Percentiles rank a stretch among this genome's conserved stretches.
Conservation (phyloP, 2,797 vertebrate species). For the Caiman crocodilus region DNA sequence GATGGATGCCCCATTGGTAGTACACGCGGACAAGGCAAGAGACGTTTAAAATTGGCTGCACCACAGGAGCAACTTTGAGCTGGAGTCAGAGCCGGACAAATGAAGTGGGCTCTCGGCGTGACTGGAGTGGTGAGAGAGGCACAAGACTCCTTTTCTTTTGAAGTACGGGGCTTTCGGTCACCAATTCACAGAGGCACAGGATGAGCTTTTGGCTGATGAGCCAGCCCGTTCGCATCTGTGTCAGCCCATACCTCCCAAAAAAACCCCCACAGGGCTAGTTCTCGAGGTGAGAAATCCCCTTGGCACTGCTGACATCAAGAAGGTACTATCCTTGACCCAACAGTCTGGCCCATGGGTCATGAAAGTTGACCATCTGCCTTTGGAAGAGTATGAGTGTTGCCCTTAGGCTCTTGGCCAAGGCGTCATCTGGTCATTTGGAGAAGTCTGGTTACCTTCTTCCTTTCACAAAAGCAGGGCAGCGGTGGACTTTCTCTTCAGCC, state of each 20-base stretch:
- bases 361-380: background rate
- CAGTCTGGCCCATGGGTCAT: background rate
- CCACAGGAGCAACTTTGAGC: constrained; percentile 22
- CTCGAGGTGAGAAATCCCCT: too few species aligned
- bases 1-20: constrained; percentile 68
- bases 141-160: constrained; percentile 19
- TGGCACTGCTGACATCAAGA: background rate
- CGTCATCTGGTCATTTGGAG: background rate
- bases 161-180: background rate
- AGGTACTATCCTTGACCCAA: background rate
- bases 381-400: background rate
- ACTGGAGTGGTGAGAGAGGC: background rate
- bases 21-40: constrained; percentile 44
- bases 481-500: too few species aligned
- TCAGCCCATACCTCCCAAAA: too few species aligned
- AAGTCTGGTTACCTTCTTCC: background rate
- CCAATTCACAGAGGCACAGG: constrained; percentile 1
- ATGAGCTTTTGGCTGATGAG: background rate
- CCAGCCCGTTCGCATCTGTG: too few species aligned
- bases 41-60: constrained; percentile 49
- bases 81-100: background rate
- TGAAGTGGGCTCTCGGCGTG: background rate
- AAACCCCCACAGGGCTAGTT: too few species aligned
- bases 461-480: background rate
- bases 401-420: background rate